Base-by-base conservation (phyloP, 2,113 vertebrate genomes). In the Syngnathus scovelli region DNA sequence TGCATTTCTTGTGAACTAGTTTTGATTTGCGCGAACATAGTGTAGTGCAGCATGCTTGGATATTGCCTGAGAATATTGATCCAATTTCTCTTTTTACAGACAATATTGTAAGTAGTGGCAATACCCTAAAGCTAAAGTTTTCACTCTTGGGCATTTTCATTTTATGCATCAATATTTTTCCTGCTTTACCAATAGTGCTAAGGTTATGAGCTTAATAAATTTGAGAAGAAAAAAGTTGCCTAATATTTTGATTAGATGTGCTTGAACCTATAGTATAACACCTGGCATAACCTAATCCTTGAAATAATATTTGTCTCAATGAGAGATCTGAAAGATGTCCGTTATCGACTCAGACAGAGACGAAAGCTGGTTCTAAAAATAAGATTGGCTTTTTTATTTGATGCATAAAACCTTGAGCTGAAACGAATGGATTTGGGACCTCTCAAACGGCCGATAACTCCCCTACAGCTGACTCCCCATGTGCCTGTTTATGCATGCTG, bases 401-500 rank as follows among this genome's bases (percentile, higher is more conserved):
- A 89, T 90, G 77, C 88, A 90, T 90, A 90, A 90, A 89, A 88
- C 73, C 86, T 78, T 78, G 84, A 86, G 84, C 84, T 87, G 85
- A 89, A 90, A 83, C 87, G 79, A 88, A 90, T 84, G 83, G 83
- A 90, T 89, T 90, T 86, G 78, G 85, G 83, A 85, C 78, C 82
- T 78, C 84, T 79, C 82, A 82, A 84, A 85, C 68, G 77, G 54
- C 77, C 71, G 43, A 77, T 82, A 80, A 83, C 83, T 80, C 81
- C 83, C 84, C 81, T 76, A 78, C 78, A 79, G 77, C 75, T 61
- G 67, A 79, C 84, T 87, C 84, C 78, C 83, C 75, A 55, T 69
- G 80, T 76, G 91, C 87, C 90, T 92, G 92, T 93, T 94, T 93
- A 93, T 94, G 93, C 93, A 93, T 92, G 93, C 93, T 94, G 93